Base-by-base conservation (phyloP, 2,888 invertebrate species). In the Tetragonula carbonaria region DNA sequence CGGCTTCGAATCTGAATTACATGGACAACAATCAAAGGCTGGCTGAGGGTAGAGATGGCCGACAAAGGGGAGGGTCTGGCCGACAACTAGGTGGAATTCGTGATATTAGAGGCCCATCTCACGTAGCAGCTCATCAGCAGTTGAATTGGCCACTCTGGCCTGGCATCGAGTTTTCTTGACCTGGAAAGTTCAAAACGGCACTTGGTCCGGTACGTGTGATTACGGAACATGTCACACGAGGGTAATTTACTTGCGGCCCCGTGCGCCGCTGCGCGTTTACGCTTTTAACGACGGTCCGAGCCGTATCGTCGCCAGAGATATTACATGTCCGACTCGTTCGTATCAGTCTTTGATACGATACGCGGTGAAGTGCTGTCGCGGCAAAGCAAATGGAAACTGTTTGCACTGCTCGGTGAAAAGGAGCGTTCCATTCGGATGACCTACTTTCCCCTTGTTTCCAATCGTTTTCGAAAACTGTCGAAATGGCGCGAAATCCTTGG, bases 91-190 rank as follows among this genome's bases (percentile, higher is more conserved):
- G 70, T 75, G 79, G 76, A 89, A 87, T 89, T 87, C 82, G 78
- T 74, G 67, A 84, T 88, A 88, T 89, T 90, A 89, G 88, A 82
- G 85, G 89, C 87, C 90, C 89, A 90, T 90, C 90, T 89, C 89
- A 89, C 89, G 89, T 89, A 89, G 88, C 87, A 80, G 85, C 85
- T 89, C 89, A 89, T 89, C 89, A 89, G 89, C 80, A 84, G 86
- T 88, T 82, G 82, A 88, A 90, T 89, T 89, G 90, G 86, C 88
- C 85, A 89, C 86, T 86, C 86, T 89, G 74, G 68, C 82, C 80
- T 75, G 88, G 84, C 90, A 89, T 89, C 87, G 90, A 89, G 88
- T 89, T 89, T 89, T 89, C 90, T 89, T 88, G 86, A 88, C 89
- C 88, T 82, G 88, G 84, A 88, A 89, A 90, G 88, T 88, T 87